Evolutionary conservation across 2,888 invertebrate species (phyloP), one percentile per base, ranked within the genome.

Genomic region (Malthinus flaveolus): DNA sequence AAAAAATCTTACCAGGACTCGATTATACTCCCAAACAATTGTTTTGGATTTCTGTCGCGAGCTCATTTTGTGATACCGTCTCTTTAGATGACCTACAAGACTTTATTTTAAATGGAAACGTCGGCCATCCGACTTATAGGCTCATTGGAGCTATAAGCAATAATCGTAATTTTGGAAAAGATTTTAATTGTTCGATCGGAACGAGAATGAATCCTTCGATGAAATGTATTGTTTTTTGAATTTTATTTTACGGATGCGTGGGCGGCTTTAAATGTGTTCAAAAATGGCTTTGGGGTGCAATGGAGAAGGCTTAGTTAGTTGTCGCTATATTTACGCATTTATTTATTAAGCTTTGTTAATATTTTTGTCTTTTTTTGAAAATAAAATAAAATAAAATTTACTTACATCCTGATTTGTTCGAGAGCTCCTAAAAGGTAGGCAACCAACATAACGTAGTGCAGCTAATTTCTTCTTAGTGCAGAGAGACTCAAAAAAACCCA

Each of bases 121-220:
- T 81, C 59, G 77, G 78, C 42, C 80, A 81, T 4, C 78, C 78
- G 31, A 77, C 78, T 61, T 87, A 84, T 72, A 78, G 87, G 57
- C 84, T 86, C 12, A 76, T 82, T 12, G 86, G 85, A 1, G 83
- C 86, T 0, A 73, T 87, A 36, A 71, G 74, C 45, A 87, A 87
- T 69, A 82, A 82, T 78, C 78, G 80, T 15, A 82, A 85, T 65
- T 87, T 87, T 67, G 75, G 85, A 3, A 75, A 78, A 59, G 87
- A 87, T 74, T 87, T 85, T 73, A 78, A 80, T 57, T 87, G 87
- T 67, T 81, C 83, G 0, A 13, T 75, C 1, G 84, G 82, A 4
- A 78, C 83, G 0, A 79, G 78, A 13, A 86, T 87, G 86, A 87
- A 87, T 72, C 87, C 87, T 1, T 70, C 71, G 23, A 74, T 82